Evolutionary conservation across 2,888 invertebrate species (phyloP).

Genomic region (Aphodius sticticus): DNA sequence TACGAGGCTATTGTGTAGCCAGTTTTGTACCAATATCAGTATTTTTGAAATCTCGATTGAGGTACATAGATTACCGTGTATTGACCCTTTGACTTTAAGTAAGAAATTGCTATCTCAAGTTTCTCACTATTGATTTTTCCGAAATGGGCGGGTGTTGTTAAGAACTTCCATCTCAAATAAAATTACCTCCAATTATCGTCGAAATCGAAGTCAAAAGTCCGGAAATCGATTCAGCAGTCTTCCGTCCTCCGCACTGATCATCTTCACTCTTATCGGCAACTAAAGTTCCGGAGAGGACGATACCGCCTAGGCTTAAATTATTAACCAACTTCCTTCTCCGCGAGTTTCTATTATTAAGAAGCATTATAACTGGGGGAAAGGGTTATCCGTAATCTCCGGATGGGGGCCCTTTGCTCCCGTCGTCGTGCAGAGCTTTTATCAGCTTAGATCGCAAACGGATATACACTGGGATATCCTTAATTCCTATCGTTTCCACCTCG

Average conservation of each 20-base stretch:
- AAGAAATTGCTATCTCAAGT: no score
- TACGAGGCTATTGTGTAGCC: no score
- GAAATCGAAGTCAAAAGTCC: not conserved
- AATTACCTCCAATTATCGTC: not conserved
- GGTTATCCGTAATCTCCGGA: constrained; percentile 4
- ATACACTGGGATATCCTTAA: not conserved
- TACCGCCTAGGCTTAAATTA: not conserved
- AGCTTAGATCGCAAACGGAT: constrained; percentile 4
- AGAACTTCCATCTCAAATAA: not conserved
- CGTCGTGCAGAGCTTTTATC: not conserved
- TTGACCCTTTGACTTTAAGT: no score
- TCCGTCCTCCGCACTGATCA: not conserved
- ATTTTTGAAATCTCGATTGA: no score
- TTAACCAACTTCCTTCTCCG: not conserved
- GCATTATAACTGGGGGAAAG: constrained; percentile 4
- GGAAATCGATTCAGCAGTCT: not conserved
- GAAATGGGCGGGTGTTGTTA: no score
- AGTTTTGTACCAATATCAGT: no score
- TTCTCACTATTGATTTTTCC: no score
- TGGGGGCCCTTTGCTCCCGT: not conserved
- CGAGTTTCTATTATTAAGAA: not conserved
- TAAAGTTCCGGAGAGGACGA: not conserved
- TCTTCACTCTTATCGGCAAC: not conserved
- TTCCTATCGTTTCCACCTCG: not conserved
- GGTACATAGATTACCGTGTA: no score